Conservation (phyloP, 2,888 invertebrate species). For the Charanyca ferruginea region DNA sequence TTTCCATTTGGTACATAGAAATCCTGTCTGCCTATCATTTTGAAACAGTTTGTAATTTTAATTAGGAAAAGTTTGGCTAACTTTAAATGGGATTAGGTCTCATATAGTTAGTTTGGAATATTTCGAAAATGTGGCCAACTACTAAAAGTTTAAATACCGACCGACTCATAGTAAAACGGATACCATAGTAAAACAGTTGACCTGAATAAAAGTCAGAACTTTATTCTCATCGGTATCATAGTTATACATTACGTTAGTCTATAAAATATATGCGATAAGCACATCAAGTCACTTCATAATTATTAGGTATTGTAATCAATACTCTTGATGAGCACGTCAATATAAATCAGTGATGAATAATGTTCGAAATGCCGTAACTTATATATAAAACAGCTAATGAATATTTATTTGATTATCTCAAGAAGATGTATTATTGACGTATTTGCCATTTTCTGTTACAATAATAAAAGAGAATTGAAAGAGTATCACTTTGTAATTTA, state of each 20-base stretch:
- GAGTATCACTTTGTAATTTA: not conserved
- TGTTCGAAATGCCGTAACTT: not conserved
- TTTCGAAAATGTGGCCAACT: constrained; percentile 15
- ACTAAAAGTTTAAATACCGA: constrained; percentile 22
- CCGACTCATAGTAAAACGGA: not conserved
- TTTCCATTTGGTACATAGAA: not conserved
- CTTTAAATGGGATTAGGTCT: constrained; percentile 25
- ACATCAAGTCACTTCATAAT: not conserved
- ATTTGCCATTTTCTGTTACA: not conserved
- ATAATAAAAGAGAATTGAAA: not conserved
- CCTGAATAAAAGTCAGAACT: constrained; percentile 6
- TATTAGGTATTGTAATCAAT: constrained; percentile 20
- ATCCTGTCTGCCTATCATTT: constrained; percentile 1
- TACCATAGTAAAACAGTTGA: too few species aligned
- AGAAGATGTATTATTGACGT: constrained; percentile 7
- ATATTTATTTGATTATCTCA: constrained; percentile 15
- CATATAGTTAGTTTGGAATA: constrained; percentile 24
- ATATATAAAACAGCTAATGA: constrained; percentile 20
- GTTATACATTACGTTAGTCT: not conserved
- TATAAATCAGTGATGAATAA: constrained; percentile 22
- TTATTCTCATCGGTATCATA: not conserved
- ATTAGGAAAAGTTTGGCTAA: constrained; percentile 21
- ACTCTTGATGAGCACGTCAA: constrained; percentile 24
- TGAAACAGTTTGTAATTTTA: constrained; percentile 16
- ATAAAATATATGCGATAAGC: not conserved